Evolutionary conservation across 2,113 vertebrate genomes (phyloP).

Genomic region (Etia nguti): DNA sequence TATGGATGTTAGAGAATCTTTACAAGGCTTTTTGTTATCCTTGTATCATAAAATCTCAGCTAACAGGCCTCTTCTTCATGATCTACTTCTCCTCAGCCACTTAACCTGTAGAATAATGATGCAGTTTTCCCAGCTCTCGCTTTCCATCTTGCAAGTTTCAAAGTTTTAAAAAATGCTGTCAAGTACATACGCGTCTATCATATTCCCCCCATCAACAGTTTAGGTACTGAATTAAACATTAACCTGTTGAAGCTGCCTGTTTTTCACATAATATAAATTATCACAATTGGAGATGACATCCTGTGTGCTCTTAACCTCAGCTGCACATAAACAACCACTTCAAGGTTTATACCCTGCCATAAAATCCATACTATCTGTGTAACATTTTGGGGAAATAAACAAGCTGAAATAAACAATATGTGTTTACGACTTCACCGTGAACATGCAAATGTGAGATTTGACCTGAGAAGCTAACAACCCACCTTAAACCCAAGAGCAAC

Average conservation of each 20-base stretch:
- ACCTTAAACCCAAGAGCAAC: not conserved
- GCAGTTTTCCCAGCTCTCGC: not conserved
- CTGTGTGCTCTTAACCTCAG: not conserved
- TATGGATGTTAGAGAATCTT: not conserved
- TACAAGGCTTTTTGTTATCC: not conserved
- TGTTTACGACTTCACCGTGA: not conserved
- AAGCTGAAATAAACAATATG: not conserved
- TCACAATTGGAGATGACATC: slow-evolving; percentile 15
- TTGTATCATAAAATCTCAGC: not conserved
- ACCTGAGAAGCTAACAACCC: not conserved
- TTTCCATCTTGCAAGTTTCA: not conserved
- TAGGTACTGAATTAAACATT: slow-evolving; percentile 46
- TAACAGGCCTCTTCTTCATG: not conserved
- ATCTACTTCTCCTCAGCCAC: not conserved
- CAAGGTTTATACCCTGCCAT: not conserved
- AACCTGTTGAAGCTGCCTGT: not conserved
- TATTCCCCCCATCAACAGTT: slow-evolving; percentile 7
- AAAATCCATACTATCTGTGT: not conserved
- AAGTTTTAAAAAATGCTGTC: not conserved
- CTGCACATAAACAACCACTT: slow-evolving; percentile 15
- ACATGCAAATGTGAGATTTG: slow-evolving; percentile 12
- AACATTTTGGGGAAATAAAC: not conserved
- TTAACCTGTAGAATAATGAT: slow-evolving; percentile 19
- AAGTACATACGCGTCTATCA: not conserved
- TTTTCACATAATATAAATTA: slow-evolving; percentile 12